Conservation (phyloP, 2,888 invertebrate genomes). For the Noctua fimbriata region DNA sequence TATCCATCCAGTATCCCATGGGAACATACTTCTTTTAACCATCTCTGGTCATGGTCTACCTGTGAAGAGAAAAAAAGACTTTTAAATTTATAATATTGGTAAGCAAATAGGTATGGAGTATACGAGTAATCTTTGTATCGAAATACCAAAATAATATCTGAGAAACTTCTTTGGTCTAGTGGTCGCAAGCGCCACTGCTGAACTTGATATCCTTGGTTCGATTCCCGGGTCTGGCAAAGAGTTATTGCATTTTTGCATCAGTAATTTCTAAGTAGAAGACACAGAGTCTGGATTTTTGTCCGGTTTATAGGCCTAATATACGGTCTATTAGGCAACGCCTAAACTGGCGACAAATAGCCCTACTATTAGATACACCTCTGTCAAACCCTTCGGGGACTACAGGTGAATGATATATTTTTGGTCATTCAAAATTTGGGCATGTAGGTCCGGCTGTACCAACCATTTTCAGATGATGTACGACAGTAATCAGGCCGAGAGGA, state of each 20-base stretch:
- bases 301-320: too few relatives aligned
- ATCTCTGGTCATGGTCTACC: too few relatives aligned
- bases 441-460: neutral
- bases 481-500: neutral
- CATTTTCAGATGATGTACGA: neutral
- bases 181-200: too few relatives aligned
- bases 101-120: too few relatives aligned
- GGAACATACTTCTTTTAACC: too few relatives aligned
- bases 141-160: neutral
- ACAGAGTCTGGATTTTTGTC: too few relatives aligned
- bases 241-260: too few relatives aligned
- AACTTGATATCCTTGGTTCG: neutral
- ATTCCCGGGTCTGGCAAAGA: neutral
- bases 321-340: too few relatives aligned
- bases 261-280: neutral
- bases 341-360: neutral
- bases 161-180: neutral
- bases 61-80: too few relatives aligned
- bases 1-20: too few relatives aligned
- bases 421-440: neutral
- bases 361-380: neutral
- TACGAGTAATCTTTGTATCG: neutral
- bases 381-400: neutral
- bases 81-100: too few relatives aligned
- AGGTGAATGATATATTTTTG: too few relatives aligned